These are phyloP conservation scores for Alosa alosa DNA, from an alignment of 2,113 vertebrate species.

Conservation along the genomic window DNA sequence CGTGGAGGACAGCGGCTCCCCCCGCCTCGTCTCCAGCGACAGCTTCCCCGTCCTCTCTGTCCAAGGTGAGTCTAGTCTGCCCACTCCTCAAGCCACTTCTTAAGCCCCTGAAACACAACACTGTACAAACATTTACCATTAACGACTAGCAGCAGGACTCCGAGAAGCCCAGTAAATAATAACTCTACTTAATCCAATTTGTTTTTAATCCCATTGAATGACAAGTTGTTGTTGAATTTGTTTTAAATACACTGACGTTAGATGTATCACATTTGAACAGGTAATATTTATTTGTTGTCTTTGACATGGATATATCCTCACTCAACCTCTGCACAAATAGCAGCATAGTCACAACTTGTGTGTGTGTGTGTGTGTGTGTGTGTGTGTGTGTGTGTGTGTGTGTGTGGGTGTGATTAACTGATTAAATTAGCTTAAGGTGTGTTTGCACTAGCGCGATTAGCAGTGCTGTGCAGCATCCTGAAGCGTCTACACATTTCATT, in stretches of 20 bases:
- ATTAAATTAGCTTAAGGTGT: not conserved
- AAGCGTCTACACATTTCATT: not conserved
- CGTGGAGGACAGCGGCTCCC: slow-evolving; percentile 95
- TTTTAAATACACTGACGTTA: no score
- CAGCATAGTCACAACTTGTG: not conserved
- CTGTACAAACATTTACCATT: not conserved
- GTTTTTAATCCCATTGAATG: not conserved
- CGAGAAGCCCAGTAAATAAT: not conserved
- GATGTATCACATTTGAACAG: no score
- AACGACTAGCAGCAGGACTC: no score
- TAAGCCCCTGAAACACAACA: not conserved
- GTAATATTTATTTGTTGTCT: not conserved
- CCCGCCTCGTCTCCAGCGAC: slow-evolving; percentile 94
- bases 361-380: not conserved
- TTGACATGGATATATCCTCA: not conserved
- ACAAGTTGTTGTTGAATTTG: not conserved
- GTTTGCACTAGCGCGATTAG: slow-evolving; percentile 31
- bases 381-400: not conserved
- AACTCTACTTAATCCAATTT: not conserved
- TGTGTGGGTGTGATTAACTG: not conserved
- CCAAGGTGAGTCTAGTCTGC: slow-evolving; percentile 79
- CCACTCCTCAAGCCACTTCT: not conserved
- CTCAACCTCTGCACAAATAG: not conserved
- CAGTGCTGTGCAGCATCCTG: slow-evolving; percentile 42
- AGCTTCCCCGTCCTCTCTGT: slow-evolving; percentile 93